phyloP scores from a whole-genome alignment of 1,140 invertebrate genomes.

The Cotesia typhae region DNA sequence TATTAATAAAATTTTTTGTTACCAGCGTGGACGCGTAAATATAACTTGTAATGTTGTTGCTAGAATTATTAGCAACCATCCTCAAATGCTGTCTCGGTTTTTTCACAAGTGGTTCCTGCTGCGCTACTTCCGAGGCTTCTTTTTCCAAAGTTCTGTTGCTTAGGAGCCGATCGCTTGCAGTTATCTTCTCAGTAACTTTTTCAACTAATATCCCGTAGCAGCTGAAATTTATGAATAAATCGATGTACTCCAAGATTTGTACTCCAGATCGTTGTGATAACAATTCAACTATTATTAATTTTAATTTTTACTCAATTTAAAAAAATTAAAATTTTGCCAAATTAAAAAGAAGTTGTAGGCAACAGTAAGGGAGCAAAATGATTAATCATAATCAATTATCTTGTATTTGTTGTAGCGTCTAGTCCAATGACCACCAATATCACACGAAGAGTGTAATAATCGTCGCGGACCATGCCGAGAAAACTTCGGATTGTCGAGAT shows the following conservation, averaged over 20 bases:
- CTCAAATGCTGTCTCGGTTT: too few relatives aligned
- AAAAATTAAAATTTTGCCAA: too few relatives aligned
- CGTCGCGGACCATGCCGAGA: conserved; percentile 84
- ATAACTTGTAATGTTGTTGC: too few relatives aligned
- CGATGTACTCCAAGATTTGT: too few relatives aligned
- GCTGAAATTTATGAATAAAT: too few relatives aligned
- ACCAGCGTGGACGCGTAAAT: too few relatives aligned
- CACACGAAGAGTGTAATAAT: conserved; percentile 83
- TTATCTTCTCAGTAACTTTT: conserved; percentile 83
- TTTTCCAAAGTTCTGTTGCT: conserved; percentile 54
- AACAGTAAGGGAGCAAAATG: conserved; percentile 81
- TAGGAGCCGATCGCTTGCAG: conserved; percentile 66
- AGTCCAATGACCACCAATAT: conserved; percentile 78
- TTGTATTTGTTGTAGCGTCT: conserved; percentile 63
- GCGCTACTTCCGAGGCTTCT: conserved; percentile 48
- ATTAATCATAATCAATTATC: background rate
- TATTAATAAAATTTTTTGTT: too few relatives aligned
- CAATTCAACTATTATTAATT: conserved; percentile 91
- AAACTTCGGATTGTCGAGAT: conserved; percentile 86
- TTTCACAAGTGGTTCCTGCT: too few relatives aligned
- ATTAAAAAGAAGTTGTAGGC: too few relatives aligned
- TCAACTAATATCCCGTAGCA: conserved; percentile 80
- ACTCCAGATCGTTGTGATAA: conserved; percentile 92
- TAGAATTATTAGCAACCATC: too few relatives aligned
- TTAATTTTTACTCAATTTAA: too few relatives aligned